Base-by-base conservation (phyloP, 2,797 vertebrate genomes). In the Lithobates sylvaticus region DNA sequence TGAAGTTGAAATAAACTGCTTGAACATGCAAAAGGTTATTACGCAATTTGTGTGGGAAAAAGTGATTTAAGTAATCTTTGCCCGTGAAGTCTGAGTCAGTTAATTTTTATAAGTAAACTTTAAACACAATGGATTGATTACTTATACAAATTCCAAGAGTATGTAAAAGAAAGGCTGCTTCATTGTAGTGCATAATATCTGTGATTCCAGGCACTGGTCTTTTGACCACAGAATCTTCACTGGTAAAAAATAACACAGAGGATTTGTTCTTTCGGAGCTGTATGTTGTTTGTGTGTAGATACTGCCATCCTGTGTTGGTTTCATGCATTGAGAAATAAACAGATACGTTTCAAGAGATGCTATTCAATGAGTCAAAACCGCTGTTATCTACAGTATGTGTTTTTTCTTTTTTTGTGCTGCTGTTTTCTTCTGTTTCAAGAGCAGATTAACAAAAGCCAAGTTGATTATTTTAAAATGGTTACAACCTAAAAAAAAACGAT, bases 51-150 rank as follows among this genome's bases (percentile, higher is more conserved):
- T 23, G 50, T 69, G 64, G 69, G 44, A 74, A 84, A 84, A 83
- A 83, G 76, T 84, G 42, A 80, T 87, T 87, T 84, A 80, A 80
- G 81, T 84, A 76, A 87, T 87, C 71, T 87, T 84, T 87, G 90
- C 88, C 83, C 89, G 86, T 89, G 88, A 90, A 86, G 89, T 90
- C 92, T 90, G 89, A 91, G 90, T 92, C 88, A 88, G 89, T 88
- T 88, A 90, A 91, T 89, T 92, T 93, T 90, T 91, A 90, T 91
- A 88, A 91, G 89, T 89, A 89, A 84, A 75, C 89, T 87, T 93
- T 91, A 92, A 91, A 92, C 89, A 88, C 91, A 91, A 91, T 91
- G 90, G 90, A 90, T 92, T 91, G 90, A 91, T 90, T 89, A 90
- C 91, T 88, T 89, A 88, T 89, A 91, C 90, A 93, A 89, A 92